Evolutionary conservation across 2,113 vertebrate species (phyloP).

Genomic region (Tor tambroides): DNA sequence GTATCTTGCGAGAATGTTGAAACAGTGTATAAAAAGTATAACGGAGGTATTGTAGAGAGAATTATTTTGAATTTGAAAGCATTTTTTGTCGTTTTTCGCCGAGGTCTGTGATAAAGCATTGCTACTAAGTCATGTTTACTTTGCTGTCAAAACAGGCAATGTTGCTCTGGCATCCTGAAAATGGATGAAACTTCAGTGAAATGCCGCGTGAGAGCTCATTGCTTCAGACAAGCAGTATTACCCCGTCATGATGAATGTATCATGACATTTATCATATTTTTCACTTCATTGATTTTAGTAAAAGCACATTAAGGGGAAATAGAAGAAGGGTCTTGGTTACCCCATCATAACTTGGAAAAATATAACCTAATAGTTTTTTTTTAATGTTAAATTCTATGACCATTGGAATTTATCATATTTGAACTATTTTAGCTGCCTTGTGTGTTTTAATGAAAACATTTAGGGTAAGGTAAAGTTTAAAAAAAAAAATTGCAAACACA

Average conservation of each 20-base stretch:
- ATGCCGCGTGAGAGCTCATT: neutral
- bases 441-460: neutral
- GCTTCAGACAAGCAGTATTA: slow-evolving; percentile 3
- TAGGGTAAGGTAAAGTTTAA: neutral
- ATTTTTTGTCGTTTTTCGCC: neutral
- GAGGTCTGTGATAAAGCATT: neutral
- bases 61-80: neutral
- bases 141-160: slow-evolving; percentile 23
- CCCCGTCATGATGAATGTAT: slow-evolving; percentile 2
- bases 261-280: slow-evolving; percentile 4
- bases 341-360: neutral
- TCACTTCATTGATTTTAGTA: neutral
- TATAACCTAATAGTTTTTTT: neutral
- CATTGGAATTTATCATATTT: neutral
- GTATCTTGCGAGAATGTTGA: neutral
- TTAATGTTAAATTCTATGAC: neutral
- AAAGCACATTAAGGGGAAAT: neutral
- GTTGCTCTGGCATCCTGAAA: slow-evolving; percentile 5
- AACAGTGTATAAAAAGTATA: neutral
- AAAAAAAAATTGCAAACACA: neutral
- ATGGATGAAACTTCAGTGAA: slow-evolving; percentile 23
- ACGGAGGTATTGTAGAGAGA: neutral
- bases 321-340: neutral
- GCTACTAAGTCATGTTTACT: slow-evolving; percentile 14
- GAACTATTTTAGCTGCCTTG: neutral